phyloP scores from a whole-genome alignment of 2,888 invertebrate species.

The Imbricaverruca yamaguchii region DNA sequence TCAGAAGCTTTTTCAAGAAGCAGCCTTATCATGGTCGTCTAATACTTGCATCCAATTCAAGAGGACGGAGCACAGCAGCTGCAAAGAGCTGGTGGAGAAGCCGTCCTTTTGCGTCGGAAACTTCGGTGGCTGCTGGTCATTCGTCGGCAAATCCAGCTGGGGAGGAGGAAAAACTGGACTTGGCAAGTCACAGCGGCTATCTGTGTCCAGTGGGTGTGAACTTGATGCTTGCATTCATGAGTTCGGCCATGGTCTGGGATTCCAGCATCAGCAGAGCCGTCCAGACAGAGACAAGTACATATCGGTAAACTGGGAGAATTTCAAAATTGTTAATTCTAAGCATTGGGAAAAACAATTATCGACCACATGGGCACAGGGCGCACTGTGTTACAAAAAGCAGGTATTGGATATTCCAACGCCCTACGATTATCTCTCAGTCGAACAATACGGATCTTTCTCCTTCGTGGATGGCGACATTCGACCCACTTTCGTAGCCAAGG shows the following conservation, averaged over 20 bases:
- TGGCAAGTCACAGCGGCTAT: background rate
- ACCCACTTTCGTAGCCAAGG: background rate
- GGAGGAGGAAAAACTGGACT: background rate
- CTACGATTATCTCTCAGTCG: background rate
- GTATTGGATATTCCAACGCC: background rate
- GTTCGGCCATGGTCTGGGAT: background rate
- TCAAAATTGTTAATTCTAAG: background rate
- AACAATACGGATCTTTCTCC: background rate
- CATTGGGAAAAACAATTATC: background rate
- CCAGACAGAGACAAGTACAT: background rate
- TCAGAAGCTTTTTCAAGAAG: background rate
- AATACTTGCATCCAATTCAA: background rate
- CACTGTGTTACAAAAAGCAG: background rate
- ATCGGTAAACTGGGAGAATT: background rate
- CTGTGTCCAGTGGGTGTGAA: background rate
- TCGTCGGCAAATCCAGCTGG: background rate
- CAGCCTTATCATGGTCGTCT: background rate
- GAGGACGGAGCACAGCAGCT: background rate
- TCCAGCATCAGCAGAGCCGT: background rate
- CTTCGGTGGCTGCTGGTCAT: background rate
- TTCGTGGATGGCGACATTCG: background rate
- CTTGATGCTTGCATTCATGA: conserved; percentile 2
- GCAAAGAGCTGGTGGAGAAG: background rate
- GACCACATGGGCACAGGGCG: background rate
- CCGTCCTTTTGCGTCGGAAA: background rate